Evolutionary conservation across 2,797 vertebrate species (phyloP), one percentile per base, ranked within the genome.

Genomic region (Garrulus glandarius): DNA sequence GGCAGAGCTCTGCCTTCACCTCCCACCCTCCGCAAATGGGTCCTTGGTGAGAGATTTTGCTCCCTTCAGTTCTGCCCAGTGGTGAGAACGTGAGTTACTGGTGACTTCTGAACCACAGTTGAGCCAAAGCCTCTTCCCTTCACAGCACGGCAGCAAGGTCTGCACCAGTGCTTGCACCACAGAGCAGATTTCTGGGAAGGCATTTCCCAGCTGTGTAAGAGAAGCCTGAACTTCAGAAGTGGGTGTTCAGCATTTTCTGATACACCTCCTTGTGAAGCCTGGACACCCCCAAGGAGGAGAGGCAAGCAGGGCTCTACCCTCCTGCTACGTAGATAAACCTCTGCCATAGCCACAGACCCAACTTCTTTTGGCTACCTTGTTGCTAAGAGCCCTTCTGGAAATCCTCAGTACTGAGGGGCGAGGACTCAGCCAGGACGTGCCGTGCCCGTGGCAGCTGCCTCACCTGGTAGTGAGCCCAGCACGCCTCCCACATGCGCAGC

Each of bases 401-500:
- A 15, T 0, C 0, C 44, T 15, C 24, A 14, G 1, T 0, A 9
- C 50, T 1, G 61, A 37, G 64, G 22, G 24, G 12, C 1, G 27
- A 68, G 68, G 36, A 2, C 14, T 8, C 21, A 18, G 74, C 20
- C 21, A 14, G 50, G 63, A 8, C 0, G 3, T 17, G 39, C 57
- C 14, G 1, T 7, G 2, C 20, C 37, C 0, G 4, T 0, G 21
- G 22, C 82, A 24, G 64, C 17, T 21, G 27, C 26, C 97, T 96
- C 30, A 99, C 99, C 99, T 99, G 99, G 91, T 99, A 99, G 98
- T 99, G 99, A 24, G 99, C 99, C 99, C 99, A 99, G 98, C 99
- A 99, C 10, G 99, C 99, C 82, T 99, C 99, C 99, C 99, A 99
- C 98, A 99, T 99, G 63, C 99, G 98, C 97, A 99, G 95, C 0